Evolutionary conservation across 2,797 vertebrate species (phyloP), one percentile per base, ranked within the genome.

Genomic region (Melanotaenia maccullochi): DNA sequence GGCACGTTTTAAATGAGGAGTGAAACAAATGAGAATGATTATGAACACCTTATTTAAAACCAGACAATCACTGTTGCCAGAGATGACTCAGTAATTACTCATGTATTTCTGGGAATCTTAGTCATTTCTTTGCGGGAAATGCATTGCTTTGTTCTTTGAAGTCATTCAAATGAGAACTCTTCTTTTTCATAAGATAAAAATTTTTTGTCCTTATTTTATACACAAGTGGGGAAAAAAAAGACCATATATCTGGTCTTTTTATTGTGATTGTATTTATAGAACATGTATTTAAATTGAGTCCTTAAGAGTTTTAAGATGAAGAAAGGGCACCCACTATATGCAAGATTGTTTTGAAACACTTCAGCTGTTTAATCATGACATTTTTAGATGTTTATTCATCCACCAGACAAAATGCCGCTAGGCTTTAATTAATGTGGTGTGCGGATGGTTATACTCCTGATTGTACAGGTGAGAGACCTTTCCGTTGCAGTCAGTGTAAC

Each of bases 401-500:
- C 7, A 47, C 2, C 18, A 47, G 44, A 47, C 6, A 47, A 49
- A 49, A 9, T 47, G 8, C 20, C n/a, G 12, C 36, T 58, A 47
- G 49, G 58, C 60, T 4, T 71, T 82, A 65, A 85, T 84, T 93
- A 92, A 92, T 80, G 57, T 89, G 85, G 22, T 79, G 79, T 51
- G 68, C 65, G 88, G 76, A 73, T 84, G 78, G 82, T 89, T 92
- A 73, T 89, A 89, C 84, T 93, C 82, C 82, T 93, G 90, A 89
- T 87, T 81, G 85, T 77, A 86, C 90, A 96, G 96, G 98, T 86
- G 98, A 99, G 92, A 95, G 98, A 93, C 98, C 98, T 92, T 99
- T 99, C 94, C 96, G 99, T 85, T 99, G 98, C 94, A 96, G 96
- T 94, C 98, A 99, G 95, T 99, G 98, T 93, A 98, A 97, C 91